phyloP scores from a whole-genome alignment of 2,888 invertebrate species.

The Dasypolia templi region DNA sequence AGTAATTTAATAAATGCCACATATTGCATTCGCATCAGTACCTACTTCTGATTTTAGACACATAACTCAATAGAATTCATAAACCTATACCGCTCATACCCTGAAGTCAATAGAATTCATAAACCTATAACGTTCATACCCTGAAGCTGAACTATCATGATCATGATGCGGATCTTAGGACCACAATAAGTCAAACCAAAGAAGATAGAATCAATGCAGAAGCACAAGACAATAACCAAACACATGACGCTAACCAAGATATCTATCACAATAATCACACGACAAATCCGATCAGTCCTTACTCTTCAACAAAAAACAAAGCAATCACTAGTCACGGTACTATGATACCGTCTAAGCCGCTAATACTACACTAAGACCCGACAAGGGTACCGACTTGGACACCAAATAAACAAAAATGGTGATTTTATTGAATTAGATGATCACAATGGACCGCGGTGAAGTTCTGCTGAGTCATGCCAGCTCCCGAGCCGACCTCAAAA shows the following conservation, averaged over 20 bases:
- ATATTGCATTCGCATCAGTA: no score
- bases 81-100: neutral
- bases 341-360: conserved; percentile 83
- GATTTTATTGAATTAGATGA: conserved; percentile 90
- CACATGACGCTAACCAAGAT: conserved; percentile 30
- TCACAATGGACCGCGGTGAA: conserved; percentile 85
- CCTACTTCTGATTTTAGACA: neutral
- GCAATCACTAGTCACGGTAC: conserved; percentile 77
- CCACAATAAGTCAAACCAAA: neutral
- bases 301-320: conserved; percentile 69
- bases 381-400: conserved; percentile 84
- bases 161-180: neutral
- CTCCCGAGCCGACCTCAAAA: conserved; percentile 85
- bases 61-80: neutral
- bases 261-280: conserved; percentile 59
- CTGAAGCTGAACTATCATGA: neutral
- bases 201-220: conserved; percentile 1
- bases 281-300: conserved; percentile 66
- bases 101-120: neutral
- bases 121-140: neutral
- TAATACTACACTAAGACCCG: conserved; percentile 83
- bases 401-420: conserved; percentile 89
- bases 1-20: neutral
- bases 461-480: conserved; percentile 84
- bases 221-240: conserved; percentile 26